A percentile compares a stretch with the other conserved stretches of the same genome.
phyloP scores from a whole-genome alignment of 2,113 vertebrate genomes.

The Amphilophus citrinellus region DNA sequence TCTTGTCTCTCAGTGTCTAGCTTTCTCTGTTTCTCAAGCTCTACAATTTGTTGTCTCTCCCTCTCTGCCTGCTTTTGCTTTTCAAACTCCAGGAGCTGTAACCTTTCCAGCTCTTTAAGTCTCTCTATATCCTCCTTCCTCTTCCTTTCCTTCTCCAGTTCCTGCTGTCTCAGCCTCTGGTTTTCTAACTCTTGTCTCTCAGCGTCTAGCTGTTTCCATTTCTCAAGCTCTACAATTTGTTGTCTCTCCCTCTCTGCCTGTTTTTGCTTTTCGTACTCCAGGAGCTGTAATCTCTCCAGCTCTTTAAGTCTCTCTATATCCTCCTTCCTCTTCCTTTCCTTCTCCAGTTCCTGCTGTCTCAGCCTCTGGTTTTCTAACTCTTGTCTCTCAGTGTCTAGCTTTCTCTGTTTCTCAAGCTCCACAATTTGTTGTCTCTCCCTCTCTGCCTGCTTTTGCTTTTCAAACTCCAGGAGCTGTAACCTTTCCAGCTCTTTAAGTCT shows the following conservation, averaged over 20 bases:
- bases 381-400: too few relatives aligned
- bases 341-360: too few relatives aligned
- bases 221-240: not conserved
- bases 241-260: slow-evolving; percentile 22
- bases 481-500: too few relatives aligned
- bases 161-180: slow-evolving; percentile 54
- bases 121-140: slow-evolving; percentile 51
- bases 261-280: slow-evolving; percentile 59
- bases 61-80: slow-evolving; percentile 53
- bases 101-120: slow-evolving; percentile 55
- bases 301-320: slow-evolving; percentile 57
- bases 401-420: too few relatives aligned
- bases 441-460: too few relatives aligned
- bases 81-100: slow-evolving; percentile 50
- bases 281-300: slow-evolving; percentile 26
- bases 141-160: slow-evolving; percentile 61
- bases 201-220: slow-evolving; percentile 48
- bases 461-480: too few relatives aligned
- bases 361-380: too few relatives aligned
- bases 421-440: too few relatives aligned
- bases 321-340: slow-evolving; percentile 54
- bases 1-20: slow-evolving; percentile 54
- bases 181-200: slow-evolving; percentile 60
- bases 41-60: slow-evolving; percentile 17
- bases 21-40: slow-evolving; percentile 46